Evolutionary conservation across 2,113 vertebrate species (phyloP).

Genomic region (Calyptommatus sinebrachiatus): DNA sequence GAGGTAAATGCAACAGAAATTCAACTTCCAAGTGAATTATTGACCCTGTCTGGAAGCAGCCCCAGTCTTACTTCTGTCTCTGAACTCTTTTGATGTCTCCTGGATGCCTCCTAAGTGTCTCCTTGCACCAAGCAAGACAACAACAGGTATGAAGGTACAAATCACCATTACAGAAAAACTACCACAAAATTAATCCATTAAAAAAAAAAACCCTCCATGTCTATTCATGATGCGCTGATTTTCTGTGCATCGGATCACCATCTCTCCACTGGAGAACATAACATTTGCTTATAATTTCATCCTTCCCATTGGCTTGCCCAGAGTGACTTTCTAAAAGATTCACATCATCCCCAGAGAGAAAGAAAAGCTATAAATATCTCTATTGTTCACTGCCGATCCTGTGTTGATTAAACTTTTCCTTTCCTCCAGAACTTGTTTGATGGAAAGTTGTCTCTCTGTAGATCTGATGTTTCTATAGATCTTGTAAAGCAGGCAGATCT

Average conservation of each 20-base stretch:
- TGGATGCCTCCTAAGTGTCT: no score
- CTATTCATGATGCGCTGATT: background rate
- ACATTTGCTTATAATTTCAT: background rate
- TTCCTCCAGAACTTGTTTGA: constrained; percentile 43
- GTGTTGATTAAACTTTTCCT: background rate
- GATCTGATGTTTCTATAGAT: constrained; percentile 49
- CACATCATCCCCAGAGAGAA: background rate
- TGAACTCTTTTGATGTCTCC: no score
- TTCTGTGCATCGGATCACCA: background rate
- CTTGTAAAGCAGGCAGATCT: constrained; percentile 51
- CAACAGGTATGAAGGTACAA: no score
- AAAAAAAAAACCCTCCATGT: background rate
- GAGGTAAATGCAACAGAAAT: no score
- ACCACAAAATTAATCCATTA: no score
- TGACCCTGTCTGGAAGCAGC: no score
- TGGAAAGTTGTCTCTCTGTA: constrained; percentile 53
- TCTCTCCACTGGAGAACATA: no score
- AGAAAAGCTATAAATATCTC: constrained; percentile 21
- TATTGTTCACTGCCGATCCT: constrained; percentile 34
- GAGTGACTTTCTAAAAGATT: background rate
- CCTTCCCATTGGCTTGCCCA: background rate
- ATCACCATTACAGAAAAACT: no score
- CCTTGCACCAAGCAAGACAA: no score
- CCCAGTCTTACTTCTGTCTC: no score
- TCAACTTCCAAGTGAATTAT: no score